phyloP scores from a whole-genome alignment of 2,113 vertebrate genomes.

The Todiramphus saurophagus region DNA sequence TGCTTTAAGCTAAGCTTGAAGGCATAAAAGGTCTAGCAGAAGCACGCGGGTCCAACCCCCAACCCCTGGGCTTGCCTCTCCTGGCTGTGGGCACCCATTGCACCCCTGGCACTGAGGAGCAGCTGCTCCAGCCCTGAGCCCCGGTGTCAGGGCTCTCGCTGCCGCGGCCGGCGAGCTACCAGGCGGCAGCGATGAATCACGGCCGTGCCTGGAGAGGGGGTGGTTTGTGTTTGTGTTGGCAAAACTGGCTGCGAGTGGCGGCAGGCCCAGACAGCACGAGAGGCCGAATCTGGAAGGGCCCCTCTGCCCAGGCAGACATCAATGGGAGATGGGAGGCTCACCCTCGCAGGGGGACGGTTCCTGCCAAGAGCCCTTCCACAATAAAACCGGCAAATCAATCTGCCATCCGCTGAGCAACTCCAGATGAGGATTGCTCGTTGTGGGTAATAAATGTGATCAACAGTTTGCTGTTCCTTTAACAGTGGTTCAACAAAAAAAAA shows the following conservation, averaged over 20 bases:
- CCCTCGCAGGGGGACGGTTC: neutral
- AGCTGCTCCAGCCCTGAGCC: rapidly evolving
- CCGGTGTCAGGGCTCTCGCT: rapidly evolving
- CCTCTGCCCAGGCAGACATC: neutral
- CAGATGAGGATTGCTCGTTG: neutral
- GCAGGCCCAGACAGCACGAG: slow-evolving; percentile 13
- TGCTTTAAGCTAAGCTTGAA: neutral
- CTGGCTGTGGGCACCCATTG: rapidly evolving
- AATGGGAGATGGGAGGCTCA: neutral
- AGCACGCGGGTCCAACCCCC: neutral
- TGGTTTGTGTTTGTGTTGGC: slow-evolving; percentile 15
- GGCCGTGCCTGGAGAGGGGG: neutral
- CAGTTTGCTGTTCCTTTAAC: neutral
- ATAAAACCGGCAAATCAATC: neutral
- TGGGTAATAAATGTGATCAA: neutral
- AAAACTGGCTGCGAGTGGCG: neutral
- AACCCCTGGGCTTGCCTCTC: neutral
- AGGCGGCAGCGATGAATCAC: neutral
- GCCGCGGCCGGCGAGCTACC: neutral
- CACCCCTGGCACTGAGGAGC: neutral
- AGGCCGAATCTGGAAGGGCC: neutral
- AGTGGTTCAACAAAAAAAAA: neutral
- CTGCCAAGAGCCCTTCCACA: slow-evolving; percentile 24
- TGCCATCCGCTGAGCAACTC: neutral
- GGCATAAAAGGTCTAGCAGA: neutral